A percentile compares a stretch with the other conserved stretches of the same genome.
Conservation (phyloP, 2,113 vertebrate species). For the Litocranius walleri region DNA sequence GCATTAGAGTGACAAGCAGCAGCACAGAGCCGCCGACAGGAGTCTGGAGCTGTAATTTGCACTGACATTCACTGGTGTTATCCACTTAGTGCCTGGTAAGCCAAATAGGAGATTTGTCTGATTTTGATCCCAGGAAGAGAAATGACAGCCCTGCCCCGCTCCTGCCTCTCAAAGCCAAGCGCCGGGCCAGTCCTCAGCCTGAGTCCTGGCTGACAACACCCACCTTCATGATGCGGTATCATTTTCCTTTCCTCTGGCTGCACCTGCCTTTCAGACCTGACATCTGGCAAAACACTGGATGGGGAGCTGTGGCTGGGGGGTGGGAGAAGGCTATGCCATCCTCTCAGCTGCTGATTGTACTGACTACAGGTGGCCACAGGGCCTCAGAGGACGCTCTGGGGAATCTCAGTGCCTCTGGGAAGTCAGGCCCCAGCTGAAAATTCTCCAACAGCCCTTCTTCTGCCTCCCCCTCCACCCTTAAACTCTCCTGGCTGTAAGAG, state of each 20-base stretch:
- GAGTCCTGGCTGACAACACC: not conserved
- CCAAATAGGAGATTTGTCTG: slow-evolving; percentile 57
- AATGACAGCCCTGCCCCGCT: not conserved
- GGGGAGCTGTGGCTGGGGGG: not conserved
- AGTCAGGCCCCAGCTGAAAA: not conserved
- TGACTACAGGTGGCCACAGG: not conserved
- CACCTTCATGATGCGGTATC: accelerated
- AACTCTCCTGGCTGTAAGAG: not conserved
- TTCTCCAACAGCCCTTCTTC: not conserved
- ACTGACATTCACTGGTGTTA: slow-evolving; percentile 27
- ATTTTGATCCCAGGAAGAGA: slow-evolving; percentile 37
- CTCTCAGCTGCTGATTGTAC: not conserved
- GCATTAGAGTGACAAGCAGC: slow-evolving; percentile 62
- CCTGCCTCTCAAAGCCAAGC: not conserved
- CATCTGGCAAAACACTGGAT: not conserved
- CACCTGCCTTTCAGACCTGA: not conserved
- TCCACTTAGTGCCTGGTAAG: slow-evolving; percentile 61
- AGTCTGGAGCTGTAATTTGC: slow-evolving; percentile 53
- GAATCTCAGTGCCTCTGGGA: not conserved
- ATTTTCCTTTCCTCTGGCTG: not conserved
- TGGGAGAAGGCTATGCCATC: accelerated
- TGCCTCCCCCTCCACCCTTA: not conserved
- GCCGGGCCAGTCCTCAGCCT: not conserved
- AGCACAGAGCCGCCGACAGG: slow-evolving; percentile 39
- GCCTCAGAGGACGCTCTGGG: not conserved